Evolutionary conservation across 2,113 vertebrate genomes (phyloP), one percentile per base, ranked within the genome.

Genomic region (Glaucomys volans): DNA sequence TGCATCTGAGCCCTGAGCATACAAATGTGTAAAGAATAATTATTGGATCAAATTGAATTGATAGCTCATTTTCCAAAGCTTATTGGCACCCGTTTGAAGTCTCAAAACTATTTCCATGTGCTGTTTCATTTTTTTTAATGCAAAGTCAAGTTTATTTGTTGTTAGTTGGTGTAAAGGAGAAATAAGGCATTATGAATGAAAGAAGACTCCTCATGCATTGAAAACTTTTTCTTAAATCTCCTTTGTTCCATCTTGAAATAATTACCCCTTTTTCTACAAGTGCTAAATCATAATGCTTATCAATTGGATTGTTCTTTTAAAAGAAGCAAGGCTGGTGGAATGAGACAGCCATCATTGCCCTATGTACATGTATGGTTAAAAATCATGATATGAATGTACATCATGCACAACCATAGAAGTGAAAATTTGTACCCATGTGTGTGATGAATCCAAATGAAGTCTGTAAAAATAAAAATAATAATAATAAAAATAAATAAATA

Each of bases 91-190:
- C 35, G 20, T 71, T 80, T 79, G 57, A 62, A 75, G 17, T 69
- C 18, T 37, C 28, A 85, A 64, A 40, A 76, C 67, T 62, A 88
- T 74, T 92, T 90, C 42, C 26, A 66, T 72, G n/a, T 76, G 76
- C 30, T 85, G 67, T 83, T 90, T 84, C 4, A 28, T 50, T 72
- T 80, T 72, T 80, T 91, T 76, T 42, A 35, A 54, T 84, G 35
- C 26, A 92, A 95, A 96, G 87, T 71, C 18, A 44, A 87, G 17
- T 90, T 92, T 82, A 85, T 95, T 83, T 91, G 26, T 75, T 57
- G 44, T 18, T 85, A 28, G 76, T 18, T 84, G 50, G 14, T 76
- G 26, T 76, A 16, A 24, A 87, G 4, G 40, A 67, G 47, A 91
- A 88, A 81, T 44, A 64, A 86, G 44, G 6, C 35, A 79, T 18